A percentile compares a stretch with the other conserved stretches of the same genome.
Conservation (phyloP, 2,888 invertebrate species). For the Acanthopleura granulata region DNA sequence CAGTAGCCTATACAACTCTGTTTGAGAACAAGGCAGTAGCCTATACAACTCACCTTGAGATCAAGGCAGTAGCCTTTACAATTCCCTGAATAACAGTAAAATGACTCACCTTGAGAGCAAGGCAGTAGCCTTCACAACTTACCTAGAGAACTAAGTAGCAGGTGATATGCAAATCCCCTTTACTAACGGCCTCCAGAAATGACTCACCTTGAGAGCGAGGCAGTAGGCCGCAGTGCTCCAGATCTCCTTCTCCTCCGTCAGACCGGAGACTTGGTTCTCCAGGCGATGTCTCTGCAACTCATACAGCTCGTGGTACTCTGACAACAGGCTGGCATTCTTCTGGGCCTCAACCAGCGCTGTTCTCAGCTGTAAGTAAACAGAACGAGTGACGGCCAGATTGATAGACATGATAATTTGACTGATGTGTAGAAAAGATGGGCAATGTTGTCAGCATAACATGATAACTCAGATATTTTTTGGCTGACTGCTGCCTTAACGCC, state of each 20-base stretch:
- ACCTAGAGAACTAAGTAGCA: neutral
- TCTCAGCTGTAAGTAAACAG: constrained; percentile 55
- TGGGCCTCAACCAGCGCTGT: constrained; percentile 65
- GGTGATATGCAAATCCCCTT: neutral
- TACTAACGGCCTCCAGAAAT: no score
- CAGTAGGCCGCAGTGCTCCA: constrained; percentile 69
- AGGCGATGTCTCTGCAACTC: constrained; percentile 67
- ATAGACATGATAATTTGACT: neutral
- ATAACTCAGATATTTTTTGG: no score
- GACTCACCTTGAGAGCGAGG: constrained; percentile 66
- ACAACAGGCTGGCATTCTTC: constrained; percentile 66
- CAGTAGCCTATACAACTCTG: no score
- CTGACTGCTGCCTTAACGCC: no score
- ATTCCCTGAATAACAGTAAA: no score
- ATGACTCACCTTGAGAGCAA: no score
- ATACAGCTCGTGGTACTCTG: constrained; percentile 69
- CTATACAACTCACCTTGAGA: no score
- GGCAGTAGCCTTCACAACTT: no score
- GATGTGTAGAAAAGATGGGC: neutral
- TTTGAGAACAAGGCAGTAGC: no score
- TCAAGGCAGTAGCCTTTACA: no score
- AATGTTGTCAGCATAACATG: no score
- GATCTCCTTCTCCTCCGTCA: constrained; percentile 65
- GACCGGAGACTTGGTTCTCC: constrained; percentile 60
- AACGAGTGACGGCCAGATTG: neutral